Evolutionary conservation across 2,888 invertebrate genomes (phyloP).

Genomic region (Cylloceria caligata): DNA sequence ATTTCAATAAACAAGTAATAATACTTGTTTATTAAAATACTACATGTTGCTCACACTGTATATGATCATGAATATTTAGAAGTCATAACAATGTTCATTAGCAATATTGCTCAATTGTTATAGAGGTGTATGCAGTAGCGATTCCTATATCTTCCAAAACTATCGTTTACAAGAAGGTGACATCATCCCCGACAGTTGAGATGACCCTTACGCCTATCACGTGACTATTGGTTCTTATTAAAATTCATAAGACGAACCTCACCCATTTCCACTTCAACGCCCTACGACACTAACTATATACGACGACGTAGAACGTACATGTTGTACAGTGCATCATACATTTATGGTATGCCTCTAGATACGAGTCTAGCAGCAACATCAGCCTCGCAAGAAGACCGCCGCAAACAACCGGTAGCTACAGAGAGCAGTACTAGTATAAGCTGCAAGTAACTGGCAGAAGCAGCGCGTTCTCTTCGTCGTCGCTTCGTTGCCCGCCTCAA

Average conservation of each 20-base stretch:
- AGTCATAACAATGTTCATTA: no score
- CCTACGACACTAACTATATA: conserved; percentile 35
- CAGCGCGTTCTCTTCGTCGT: conserved; percentile 19
- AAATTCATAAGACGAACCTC: conserved; percentile 78
- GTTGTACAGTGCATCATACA: conserved; percentile 73
- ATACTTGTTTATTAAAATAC: no score
- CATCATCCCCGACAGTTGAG: conserved; percentile 41
- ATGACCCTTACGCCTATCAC: conserved; percentile 74
- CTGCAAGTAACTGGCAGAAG: conserved; percentile 41
- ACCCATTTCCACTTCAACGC: conserved; percentile 75
- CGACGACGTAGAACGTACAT: conserved; percentile 46
- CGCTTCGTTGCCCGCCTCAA: background rate
- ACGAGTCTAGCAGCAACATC: conserved; percentile 33
- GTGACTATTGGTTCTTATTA: conserved; percentile 76
- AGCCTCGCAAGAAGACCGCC: background rate
- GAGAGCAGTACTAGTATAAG: conserved; percentile 21
- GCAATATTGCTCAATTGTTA: no score
- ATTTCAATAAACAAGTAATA: no score
- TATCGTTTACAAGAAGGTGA: background rate
- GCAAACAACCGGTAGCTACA: conserved; percentile 14
- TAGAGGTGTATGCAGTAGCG: no score
- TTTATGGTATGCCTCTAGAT: conserved; percentile 73
- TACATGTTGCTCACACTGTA: no score
- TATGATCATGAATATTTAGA: no score
- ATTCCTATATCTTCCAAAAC: background rate